Conservation (phyloP, 2,888 invertebrate species). For the Drosophila sordidula region DNA sequence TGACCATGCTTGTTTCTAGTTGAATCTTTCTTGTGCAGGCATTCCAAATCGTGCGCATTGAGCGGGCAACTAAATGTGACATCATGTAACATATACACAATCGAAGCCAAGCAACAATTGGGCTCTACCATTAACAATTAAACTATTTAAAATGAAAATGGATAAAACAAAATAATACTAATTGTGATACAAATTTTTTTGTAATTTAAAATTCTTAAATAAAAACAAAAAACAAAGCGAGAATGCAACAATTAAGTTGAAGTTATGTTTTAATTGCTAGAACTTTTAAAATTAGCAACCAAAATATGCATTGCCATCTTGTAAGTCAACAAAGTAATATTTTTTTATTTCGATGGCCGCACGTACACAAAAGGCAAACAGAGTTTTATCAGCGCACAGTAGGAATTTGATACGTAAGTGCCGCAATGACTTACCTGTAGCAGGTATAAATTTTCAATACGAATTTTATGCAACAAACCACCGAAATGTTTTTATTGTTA, state of each 20-base stretch:
- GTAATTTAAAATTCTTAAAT: constrained; percentile 74
- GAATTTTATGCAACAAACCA: constrained; percentile 45
- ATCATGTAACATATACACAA: constrained; percentile 41
- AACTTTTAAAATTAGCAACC: not conserved
- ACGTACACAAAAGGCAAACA: not conserved
- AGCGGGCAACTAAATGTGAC: constrained; percentile 37
- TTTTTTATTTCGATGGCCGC: not conserved
- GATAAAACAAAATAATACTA: constrained; percentile 73
- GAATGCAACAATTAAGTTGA: constrained; percentile 4
- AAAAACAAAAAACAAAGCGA: constrained; percentile 49
- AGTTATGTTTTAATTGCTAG: not conserved
- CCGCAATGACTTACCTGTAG: constrained; percentile 17
- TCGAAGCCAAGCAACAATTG: constrained; percentile 18
- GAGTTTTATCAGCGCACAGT: not conserved
- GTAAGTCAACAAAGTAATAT: not conserved
- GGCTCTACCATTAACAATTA: constrained; percentile 49
- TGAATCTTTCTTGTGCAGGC: constrained; percentile 26
- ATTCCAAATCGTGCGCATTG: constrained; percentile 46
- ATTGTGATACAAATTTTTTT: constrained; percentile 77
- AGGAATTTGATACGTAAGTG: not conserved
- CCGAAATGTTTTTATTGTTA: constrained; percentile 39
- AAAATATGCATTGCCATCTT: not conserved
- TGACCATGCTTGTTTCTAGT: not conserved
- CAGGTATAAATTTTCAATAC: constrained; percentile 8
- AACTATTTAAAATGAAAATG: constrained; percentile 58